Base-by-base conservation (phyloP, 2,888 invertebrate genomes). In the Syrista parreyssii region DNA sequence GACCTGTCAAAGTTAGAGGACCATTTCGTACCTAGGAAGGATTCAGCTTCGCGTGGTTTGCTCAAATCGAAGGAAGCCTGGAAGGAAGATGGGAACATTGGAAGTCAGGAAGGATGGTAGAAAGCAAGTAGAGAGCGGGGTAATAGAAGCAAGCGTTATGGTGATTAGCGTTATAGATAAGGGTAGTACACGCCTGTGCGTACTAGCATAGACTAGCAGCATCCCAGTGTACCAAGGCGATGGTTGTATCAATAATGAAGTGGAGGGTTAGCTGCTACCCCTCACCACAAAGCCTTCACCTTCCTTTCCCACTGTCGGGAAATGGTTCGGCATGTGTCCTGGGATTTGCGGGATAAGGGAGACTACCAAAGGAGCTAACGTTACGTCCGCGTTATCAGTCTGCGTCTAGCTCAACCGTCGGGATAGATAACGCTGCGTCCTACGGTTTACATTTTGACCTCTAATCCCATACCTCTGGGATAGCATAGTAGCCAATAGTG, bases 341-440 rank as follows among this genome's bases (percentile, higher is more conserved):
- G 79, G 85, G 85, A 86, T 85, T 85, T 85, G 80, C 80, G 86
- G 71, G 31, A 69, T 31, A 71, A 71, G 71, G 71, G 71, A 15
- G 83, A 85, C 84, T 84, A 83, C 40, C 80, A 68, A 77, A 81
- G 80, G 77, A 79, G 78, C 9, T 23, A 79, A 69, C 80, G 82
- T 82, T 84, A 81, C 76, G 78, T 84, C 79, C 79, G 81, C 80
- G 82, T 85, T 71, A 71, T 71, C 31, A 32, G 71, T 85, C 79
- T 79, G 81, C 80, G 82, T 85, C 81, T 82, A 82, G 82, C 80
- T 85, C 81, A 85, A 85, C 82, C 86, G 77, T 76, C n/a, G 76
- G 78, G 79, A 85, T 81, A 81, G 84, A 84, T 85, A 84, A 84
- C 84, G 71, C 32, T 31, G 23, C 32, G 12, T 33, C 1, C 12